Evolutionary conservation across 2,797 vertebrate species (phyloP).

Genomic region (Gastrophryne carolinensis): DNA sequence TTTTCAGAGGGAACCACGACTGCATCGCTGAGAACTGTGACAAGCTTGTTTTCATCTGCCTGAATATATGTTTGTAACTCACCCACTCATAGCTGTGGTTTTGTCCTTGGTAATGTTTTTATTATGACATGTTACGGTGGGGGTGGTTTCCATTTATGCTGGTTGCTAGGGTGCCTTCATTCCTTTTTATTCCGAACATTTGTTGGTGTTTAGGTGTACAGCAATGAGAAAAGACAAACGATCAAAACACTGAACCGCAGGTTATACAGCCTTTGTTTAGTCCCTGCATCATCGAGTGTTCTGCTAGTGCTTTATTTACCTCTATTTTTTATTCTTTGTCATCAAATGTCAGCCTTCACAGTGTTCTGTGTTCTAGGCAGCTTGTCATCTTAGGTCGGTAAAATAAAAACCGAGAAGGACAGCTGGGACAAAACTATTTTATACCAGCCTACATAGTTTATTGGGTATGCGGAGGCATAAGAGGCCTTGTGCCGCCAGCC

Average conservation of each 20-base stretch:
- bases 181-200: not conserved
- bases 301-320: not conserved
- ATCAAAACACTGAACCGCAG: conserved; percentile 11
- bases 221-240: not conserved
- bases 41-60: not conserved
- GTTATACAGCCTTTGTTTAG: not conserved
- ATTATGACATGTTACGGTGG: conserved; percentile 22
- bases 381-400: not conserved
- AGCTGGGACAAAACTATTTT: not conserved
- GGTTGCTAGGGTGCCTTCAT: conserved; percentile 22
- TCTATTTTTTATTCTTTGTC: not conserved
- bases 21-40: not conserved
- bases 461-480: not conserved
- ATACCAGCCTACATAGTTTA: not conserved
- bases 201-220: conserved; percentile 6
- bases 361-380: not conserved
- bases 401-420: not conserved
- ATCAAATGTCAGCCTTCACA: not conserved
- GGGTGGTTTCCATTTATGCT: conserved; percentile 17
- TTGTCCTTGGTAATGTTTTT: conserved; percentile 30
- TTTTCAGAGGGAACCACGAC: conserved; percentile 2
- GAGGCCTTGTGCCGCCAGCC: no score
- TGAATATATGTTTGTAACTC: conserved; percentile 13
- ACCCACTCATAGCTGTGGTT: conserved; percentile 15
- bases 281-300: not conserved